Percentiles rank a stretch among this genome's conserved stretches.
phyloP scores from a whole-genome alignment of 2,797 vertebrate genomes.

The Australoheros facetus region DNA sequence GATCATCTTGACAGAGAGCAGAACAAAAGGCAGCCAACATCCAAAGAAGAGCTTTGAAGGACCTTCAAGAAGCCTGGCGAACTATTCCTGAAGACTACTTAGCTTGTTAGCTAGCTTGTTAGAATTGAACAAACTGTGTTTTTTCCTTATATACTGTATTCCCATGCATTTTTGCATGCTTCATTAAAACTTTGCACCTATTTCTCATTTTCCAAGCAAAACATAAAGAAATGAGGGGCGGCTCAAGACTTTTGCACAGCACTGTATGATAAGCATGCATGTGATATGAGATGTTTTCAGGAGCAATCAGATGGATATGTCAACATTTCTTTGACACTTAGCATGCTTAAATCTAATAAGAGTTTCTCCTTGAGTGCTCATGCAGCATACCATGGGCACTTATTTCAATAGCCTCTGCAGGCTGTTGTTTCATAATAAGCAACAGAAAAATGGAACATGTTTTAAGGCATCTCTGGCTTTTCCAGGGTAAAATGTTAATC shows the following conservation, averaged over 20 bases:
- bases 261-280: constrained; percentile 43
- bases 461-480: constrained; percentile 78
- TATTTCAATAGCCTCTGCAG: constrained; percentile 68
- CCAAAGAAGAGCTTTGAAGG: not conserved
- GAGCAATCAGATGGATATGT: constrained; percentile 61
- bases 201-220: not conserved
- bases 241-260: not conserved
- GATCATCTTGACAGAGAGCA: not conserved
- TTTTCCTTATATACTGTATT: not conserved
- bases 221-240: not conserved
- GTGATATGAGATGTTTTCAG: constrained; percentile 38
- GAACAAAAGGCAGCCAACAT: not conserved
- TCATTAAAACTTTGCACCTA: not conserved
- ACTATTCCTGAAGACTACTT: not conserved
- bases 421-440: constrained; percentile 71
- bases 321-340: constrained; percentile 70
- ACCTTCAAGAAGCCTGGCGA: not conserved
- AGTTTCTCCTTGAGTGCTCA: constrained; percentile 76
- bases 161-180: not conserved
- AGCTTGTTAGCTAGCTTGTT: too few relatives aligned
- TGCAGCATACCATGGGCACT: constrained; percentile 58
- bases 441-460: constrained; percentile 75
- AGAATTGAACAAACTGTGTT: not conserved
- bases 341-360: constrained; percentile 73
- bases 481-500: constrained; percentile 80